Evolutionary conservation across 2,113 vertebrate species (phyloP).

Genomic region (Colaptes auratus): DNA sequence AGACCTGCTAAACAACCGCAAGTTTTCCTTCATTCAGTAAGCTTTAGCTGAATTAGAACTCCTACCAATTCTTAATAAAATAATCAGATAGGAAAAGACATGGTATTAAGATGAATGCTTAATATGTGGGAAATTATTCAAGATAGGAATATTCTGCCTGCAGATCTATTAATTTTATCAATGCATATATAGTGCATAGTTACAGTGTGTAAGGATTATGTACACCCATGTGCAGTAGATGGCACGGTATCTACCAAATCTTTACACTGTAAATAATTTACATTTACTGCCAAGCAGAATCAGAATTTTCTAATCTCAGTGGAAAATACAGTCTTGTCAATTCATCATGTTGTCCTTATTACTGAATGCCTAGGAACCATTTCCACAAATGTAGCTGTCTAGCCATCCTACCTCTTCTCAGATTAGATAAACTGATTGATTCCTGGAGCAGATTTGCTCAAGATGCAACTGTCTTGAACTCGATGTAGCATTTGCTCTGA

Average conservation of each 20-base stretch:
- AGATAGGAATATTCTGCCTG: constrained; percentile 49
- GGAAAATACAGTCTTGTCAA: constrained; percentile 58
- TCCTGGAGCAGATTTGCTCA: constrained; percentile 42
- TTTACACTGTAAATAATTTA: constrained; percentile 59
- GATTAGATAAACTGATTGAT: constrained; percentile 52
- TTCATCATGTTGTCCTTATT: constrained; percentile 53
- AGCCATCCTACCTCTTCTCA: constrained; percentile 38
- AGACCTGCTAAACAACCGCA: background rate
- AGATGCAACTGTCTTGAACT: constrained; percentile 44
- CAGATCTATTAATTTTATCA: constrained; percentile 36
- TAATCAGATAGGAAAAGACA: constrained; percentile 16
- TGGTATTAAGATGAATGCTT: constrained; percentile 41
- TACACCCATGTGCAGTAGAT: background rate
- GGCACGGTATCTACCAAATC: constrained; percentile 37
- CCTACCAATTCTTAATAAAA: background rate
- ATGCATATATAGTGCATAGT: constrained; percentile 16
- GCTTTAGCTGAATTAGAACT: background rate
- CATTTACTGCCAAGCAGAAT: constrained; percentile 31
- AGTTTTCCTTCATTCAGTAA: background rate
- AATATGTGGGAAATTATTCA: constrained; percentile 64
- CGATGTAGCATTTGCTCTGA: constrained; percentile 46
- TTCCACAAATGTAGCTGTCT: constrained; percentile 41
- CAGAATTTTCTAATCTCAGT: constrained; percentile 45
- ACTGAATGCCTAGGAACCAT: constrained; percentile 34
- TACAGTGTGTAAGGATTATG: constrained; percentile 1